These are phyloP conservation scores for Riparia riparia DNA, from an alignment of 2,113 vertebrate species.

Conservation along the genomic window DNA sequence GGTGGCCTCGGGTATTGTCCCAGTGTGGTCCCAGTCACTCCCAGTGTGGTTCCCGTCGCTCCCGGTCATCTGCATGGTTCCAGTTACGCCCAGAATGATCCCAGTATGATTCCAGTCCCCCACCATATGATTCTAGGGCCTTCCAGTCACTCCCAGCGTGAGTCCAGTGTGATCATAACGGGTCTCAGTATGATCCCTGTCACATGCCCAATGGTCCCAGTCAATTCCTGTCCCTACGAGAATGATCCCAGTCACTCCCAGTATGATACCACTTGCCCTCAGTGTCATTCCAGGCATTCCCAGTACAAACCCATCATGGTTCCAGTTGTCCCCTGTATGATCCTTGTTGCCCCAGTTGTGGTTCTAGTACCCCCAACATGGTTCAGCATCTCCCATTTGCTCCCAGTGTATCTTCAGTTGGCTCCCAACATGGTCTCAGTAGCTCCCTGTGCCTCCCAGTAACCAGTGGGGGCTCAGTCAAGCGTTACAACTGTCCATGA, in stretches of 20 bases:
- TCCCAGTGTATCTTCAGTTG: neutral
- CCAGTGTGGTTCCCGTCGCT: too few species aligned
- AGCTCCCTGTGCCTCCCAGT: neutral
- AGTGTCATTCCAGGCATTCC: neutral
- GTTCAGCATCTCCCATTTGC: neutral
- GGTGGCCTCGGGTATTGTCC: accelerated
- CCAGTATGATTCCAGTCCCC: neutral
- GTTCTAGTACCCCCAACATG: neutral
- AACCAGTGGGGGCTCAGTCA: neutral
- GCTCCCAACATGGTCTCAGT: neutral
- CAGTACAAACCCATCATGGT: neutral
- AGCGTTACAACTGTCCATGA: neutral
- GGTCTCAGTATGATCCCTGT: neutral
- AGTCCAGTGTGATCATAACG: neutral
- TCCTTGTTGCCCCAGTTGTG: neutral
- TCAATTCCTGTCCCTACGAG: neutral
- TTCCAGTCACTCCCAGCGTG: neutral
- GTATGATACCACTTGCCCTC: neutral
- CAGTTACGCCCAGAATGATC: neutral
- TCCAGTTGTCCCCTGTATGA: neutral
- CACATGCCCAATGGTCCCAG: neutral
- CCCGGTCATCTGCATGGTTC: neutral
- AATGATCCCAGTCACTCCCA: neutral
- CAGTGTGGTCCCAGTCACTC: too few species aligned
- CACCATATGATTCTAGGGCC: neutral